Conservation (phyloP, 2,888 invertebrate genomes). For the Palloptera scutellata region DNA sequence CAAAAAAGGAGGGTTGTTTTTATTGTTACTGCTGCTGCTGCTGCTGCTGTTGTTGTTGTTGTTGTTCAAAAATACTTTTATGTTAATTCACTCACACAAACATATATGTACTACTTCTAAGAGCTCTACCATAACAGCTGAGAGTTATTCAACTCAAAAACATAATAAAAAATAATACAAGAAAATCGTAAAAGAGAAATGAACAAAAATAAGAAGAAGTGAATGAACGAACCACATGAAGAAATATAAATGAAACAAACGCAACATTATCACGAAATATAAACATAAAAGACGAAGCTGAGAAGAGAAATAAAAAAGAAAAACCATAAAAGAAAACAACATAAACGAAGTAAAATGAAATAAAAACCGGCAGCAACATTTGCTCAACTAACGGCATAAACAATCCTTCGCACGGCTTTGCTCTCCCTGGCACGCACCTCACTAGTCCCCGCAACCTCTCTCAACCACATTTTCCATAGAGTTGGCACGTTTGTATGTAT, state of each 20-base stretch:
- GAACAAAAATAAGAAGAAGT: no score
- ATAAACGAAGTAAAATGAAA: slow-evolving; percentile 5
- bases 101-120: slow-evolving; percentile 1
- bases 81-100: not conserved
- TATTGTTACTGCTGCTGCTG: not conserved
- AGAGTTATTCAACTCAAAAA: slow-evolving; percentile 23
- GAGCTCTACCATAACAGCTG: slow-evolving; percentile 13
- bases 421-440: not conserved
- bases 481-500: slow-evolving; percentile 4
- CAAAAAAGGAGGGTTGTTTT: not conserved
- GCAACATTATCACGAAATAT: slow-evolving; percentile 27
- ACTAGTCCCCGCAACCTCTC: not conserved
- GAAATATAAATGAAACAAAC: slow-evolving; percentile 11
- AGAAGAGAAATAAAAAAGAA: slow-evolving; percentile 23
- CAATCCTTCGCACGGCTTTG: slow-evolving; percentile 17
- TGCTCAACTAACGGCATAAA: slow-evolving; percentile 18
- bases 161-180: not conserved
- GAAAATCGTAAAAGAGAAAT: no score
- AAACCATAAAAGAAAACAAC: not conserved
- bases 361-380: slow-evolving; percentile 18
- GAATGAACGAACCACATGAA: slow-evolving; percentile 1
- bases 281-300: slow-evolving; percentile 23
- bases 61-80: not conserved
- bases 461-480: slow-evolving; percentile 2
- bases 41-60: not conserved